Conservation (phyloP, 2,113 vertebrate genomes). For the Charadrius vociferus region DNA sequence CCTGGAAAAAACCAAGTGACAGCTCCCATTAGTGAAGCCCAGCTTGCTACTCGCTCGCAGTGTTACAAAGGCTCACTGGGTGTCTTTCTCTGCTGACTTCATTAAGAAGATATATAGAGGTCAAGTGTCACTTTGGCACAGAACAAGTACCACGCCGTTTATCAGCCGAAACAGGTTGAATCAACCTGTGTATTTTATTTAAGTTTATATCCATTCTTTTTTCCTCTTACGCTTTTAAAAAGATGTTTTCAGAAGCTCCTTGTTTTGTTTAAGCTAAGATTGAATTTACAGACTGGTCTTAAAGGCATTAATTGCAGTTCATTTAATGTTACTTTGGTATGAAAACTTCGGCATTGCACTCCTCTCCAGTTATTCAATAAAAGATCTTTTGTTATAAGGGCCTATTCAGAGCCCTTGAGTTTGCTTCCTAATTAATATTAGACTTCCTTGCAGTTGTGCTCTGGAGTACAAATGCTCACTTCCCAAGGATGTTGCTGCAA, state of each 20-base stretch:
- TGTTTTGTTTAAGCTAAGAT: constrained; percentile 18
- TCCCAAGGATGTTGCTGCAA: constrained; percentile 38
- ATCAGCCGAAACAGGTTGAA: constrained; percentile 62
- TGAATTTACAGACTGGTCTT: not conserved
- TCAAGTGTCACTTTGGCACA: constrained; percentile 74
- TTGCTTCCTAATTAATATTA: constrained; percentile 59
- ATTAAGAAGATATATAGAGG: constrained; percentile 81
- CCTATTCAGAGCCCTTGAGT: constrained; percentile 51
- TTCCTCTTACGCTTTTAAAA: not conserved
- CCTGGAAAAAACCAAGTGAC: constrained; percentile 87
- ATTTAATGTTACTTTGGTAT: constrained; percentile 20
- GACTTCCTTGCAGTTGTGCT: constrained; percentile 9
- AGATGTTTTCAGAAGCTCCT: not conserved
- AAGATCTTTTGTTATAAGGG: constrained; percentile 50
- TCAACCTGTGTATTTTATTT: constrained; percentile 55
- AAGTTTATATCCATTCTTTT: not conserved
- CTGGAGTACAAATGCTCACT: constrained; percentile 37
- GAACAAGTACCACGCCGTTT: constrained; percentile 42
- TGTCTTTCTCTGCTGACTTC: constrained; percentile 76
- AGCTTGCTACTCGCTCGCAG: constrained; percentile 75
- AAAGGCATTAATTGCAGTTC: constrained; percentile 20
- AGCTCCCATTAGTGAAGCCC: constrained; percentile 85
- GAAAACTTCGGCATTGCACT: constrained; percentile 37
- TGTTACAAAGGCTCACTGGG: constrained; percentile 77
- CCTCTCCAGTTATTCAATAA: constrained; percentile 25